A percentile compares a stretch with the other conserved stretches of the same genome.
Conservation (phyloP, 1,140 invertebrate genomes). For the Mizuhopecten yessoensis region DNA sequence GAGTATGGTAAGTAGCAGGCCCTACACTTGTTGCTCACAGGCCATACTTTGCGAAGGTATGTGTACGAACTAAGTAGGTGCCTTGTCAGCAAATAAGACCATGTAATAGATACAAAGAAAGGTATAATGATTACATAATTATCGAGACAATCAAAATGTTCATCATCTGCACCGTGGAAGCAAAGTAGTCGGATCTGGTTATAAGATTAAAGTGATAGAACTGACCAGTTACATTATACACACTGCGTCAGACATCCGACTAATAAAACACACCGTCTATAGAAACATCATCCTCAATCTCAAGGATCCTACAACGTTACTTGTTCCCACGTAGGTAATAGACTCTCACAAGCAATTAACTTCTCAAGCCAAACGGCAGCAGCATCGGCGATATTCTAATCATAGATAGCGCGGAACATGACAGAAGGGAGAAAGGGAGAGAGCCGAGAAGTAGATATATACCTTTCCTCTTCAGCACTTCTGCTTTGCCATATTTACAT, state of each 20-base stretch:
- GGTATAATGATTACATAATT: neutral
- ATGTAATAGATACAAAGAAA: neutral
- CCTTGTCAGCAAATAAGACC: neutral
- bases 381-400: slow-evolving; percentile 4
- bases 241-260: neutral
- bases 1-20: too few relatives aligned
- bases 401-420: slow-evolving; percentile 12
- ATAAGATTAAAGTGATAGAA: slow-evolving; percentile 30
- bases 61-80: neutral
- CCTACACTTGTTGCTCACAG: too few relatives aligned
- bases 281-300: neutral
- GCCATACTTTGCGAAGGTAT: too few relatives aligned
- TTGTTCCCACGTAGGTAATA: neutral
- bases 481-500: slow-evolving; percentile 34
- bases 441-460: neutral
- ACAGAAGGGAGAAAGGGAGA: neutral
- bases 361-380: neutral
- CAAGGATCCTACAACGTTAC: neutral
- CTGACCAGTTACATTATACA: neutral
- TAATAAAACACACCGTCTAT: neutral
- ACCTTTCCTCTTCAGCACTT: neutral
- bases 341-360: slow-evolving; percentile 29
- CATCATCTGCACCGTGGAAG: neutral
- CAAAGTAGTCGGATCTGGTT: neutral
- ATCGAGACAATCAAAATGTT: neutral